A percentile compares a stretch with the other conserved stretches of the same genome.
phyloP scores from a whole-genome alignment of 2,888 invertebrate species.

The Lasioglossum morio region DNA sequence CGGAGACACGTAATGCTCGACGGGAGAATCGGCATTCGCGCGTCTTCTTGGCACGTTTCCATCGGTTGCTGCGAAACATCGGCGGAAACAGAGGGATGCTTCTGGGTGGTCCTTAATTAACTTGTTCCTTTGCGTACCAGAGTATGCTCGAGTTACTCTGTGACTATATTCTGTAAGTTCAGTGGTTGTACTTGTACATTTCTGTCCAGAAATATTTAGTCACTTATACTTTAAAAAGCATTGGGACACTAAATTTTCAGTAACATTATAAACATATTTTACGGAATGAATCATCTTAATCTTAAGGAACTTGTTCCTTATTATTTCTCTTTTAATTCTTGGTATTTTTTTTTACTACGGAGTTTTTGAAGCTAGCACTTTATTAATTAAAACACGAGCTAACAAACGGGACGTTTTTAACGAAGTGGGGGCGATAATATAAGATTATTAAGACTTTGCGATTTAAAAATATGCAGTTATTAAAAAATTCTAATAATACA shows the following conservation, averaged over 20 bases:
- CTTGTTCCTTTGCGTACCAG: slow-evolving; percentile 63
- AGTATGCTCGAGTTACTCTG: slow-evolving; percentile 31
- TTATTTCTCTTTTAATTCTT: neutral
- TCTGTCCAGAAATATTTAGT: neutral
- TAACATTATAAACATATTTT: too few species aligned
- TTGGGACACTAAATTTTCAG: too few species aligned
- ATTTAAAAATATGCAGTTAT: too few species aligned
- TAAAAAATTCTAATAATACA: too few species aligned
- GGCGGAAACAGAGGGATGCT: slow-evolving; percentile 25
- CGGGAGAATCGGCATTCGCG: slow-evolving; percentile 48
- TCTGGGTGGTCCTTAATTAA: slow-evolving; percentile 71
- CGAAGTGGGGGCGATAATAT: too few species aligned
- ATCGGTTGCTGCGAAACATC: slow-evolving; percentile 45
- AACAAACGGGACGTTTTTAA: too few species aligned
- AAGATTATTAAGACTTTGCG: too few species aligned
- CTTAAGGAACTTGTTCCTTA: too few species aligned
- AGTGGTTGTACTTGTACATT: slow-evolving; percentile 11
- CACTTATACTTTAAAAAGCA: too few species aligned
- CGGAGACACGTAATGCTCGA: neutral
- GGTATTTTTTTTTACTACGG: neutral
- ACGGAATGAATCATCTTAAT: too few species aligned
- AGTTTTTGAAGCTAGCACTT: too few species aligned
- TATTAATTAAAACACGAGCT: too few species aligned
- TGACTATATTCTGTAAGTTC: slow-evolving; percentile 36
- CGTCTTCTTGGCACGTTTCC: slow-evolving; percentile 66